Evolutionary conservation across 2,888 invertebrate genomes (phyloP), one percentile per base, ranked within the genome.

Genomic region (Stegana nigrithorax): DNA sequence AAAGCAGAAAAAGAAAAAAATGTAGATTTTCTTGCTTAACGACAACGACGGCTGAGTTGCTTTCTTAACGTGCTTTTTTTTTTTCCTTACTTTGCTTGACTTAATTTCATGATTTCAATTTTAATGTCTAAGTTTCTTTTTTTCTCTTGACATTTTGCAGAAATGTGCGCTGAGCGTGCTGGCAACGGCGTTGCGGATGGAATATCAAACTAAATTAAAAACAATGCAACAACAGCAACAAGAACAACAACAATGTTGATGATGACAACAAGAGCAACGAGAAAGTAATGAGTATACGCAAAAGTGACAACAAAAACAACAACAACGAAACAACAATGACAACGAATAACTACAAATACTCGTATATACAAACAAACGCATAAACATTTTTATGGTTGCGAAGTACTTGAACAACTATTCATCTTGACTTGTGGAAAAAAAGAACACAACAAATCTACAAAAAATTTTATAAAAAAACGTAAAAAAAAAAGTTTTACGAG

Each of bases 141-240:
- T 69, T 73, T 36, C 23, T 66, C 63, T 68, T 67, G 62, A 62
- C 51, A 62, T 39, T 57, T 74, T 76, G 74, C 75, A 80, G 75
- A 73, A 67, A 71, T 66, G 63, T 65, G 73, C 75, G 75, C 69
- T 69, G 72, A 68, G 67, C 67, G 67, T 50, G 26, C 47, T 50
- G 47, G 47, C 47, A 25, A 50, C 10, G 19, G 21, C 14, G 39
- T 4, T 12, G 42, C 10, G 19, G 21, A 45, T 45, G 45, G n/a
- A 32, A 62, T 27, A 21, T 51, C 42, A 42, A 51, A n/a, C 8
- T 26, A 44, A 29, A 59, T 32, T 14, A 53, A 17, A 53, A 59
- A 61, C 69, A 74, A 70, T 77, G 81, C 78, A 67, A 70, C 78
- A 77, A 67, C 68, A 73, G 21, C 4, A n/a, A 32, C 53, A 53